A percentile compares a stretch with the other conserved stretches of the same genome.
Evolutionary conservation across 2,113 vertebrate species (phyloP).

Genomic region (Meleagris gallopavo): DNA sequence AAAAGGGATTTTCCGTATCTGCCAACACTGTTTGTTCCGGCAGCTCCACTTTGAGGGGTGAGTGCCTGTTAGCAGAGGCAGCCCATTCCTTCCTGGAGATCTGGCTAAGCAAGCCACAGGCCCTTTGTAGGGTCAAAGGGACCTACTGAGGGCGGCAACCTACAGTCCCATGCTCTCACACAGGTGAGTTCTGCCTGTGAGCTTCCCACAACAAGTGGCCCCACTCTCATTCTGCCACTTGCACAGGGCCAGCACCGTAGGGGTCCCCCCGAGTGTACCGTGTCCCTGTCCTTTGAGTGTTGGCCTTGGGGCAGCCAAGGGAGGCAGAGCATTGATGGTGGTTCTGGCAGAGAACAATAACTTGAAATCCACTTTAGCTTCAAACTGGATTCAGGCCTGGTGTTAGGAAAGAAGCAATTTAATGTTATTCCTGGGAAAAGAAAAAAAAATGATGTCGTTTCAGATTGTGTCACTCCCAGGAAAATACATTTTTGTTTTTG

Average conservation of each 20-base stretch:
- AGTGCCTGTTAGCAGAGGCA: neutral
- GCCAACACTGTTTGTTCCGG: neutral
- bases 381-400: neutral
- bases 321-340: rapidly evolving
- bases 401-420: neutral
- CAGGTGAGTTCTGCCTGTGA: neutral
- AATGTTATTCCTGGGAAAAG: rapidly evolving
- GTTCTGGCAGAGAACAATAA: neutral
- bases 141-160: neutral
- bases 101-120: neutral
- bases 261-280: too few relatives aligned
- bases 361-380: neutral
- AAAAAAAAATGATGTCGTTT: neutral
- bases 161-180: neutral
- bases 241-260: too few relatives aligned
- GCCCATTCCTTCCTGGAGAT: neutral
- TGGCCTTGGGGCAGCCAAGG: neutral
- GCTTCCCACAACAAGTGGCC: neutral
- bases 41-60: neutral
- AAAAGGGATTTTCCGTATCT: neutral
- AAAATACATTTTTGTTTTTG: rapidly evolving
- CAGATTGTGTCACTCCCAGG: neutral
- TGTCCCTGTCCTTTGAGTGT: neutral
- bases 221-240: neutral
- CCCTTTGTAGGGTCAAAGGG: too few relatives aligned